A percentile compares a stretch with the other conserved stretches of the same genome.
Conservation (phyloP, 2,888 invertebrate species). For the Cryptophagus acutangulus region DNA sequence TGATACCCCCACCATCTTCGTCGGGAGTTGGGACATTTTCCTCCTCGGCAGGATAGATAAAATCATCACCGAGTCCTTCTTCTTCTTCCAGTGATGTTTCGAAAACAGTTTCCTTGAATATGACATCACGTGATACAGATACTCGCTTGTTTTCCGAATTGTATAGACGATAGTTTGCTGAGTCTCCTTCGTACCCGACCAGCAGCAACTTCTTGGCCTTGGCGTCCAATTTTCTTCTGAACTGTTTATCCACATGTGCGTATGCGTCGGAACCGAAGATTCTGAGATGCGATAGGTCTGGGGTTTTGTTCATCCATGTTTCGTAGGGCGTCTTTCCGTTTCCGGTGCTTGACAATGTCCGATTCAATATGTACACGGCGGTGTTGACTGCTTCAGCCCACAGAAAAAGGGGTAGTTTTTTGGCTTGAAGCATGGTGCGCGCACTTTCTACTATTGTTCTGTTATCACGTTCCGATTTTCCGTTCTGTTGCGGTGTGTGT, state of each 20-base stretch:
- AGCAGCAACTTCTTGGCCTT: constrained; percentile 18
- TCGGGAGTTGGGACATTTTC: constrained; percentile 19
- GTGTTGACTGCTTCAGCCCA: constrained; percentile 42
- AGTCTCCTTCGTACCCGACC: constrained; percentile 19
- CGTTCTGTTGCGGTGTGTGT: constrained; percentile 14
- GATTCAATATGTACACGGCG: constrained; percentile 29
- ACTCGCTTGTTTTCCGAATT: constrained; percentile 22
- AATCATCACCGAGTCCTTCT: no score
- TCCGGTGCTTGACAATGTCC: constrained; percentile 21
- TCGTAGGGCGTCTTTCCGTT: constrained; percentile 22
- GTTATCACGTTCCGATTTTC: constrained; percentile 14
- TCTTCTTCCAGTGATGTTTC: constrained; percentile 13
- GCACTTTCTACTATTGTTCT: constrained; percentile 18
- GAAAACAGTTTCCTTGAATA: constrained; percentile 15
- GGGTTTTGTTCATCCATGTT: constrained; percentile 19
- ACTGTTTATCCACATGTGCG: constrained; percentile 11
- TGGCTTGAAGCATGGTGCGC: constrained; percentile 24
- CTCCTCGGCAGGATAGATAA: no score
- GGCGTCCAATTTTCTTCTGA: constrained; percentile 16
- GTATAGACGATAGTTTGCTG: constrained; percentile 27
- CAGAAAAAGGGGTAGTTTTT: constrained; percentile 28
- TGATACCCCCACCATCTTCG: no score
- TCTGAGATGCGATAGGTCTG: constrained; percentile 19
- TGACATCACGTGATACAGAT: constrained; percentile 27
- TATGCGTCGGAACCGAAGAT: constrained; percentile 23